phyloP scores from a whole-genome alignment of 2,797 vertebrate species.

The Fundulus diaphanus region DNA sequence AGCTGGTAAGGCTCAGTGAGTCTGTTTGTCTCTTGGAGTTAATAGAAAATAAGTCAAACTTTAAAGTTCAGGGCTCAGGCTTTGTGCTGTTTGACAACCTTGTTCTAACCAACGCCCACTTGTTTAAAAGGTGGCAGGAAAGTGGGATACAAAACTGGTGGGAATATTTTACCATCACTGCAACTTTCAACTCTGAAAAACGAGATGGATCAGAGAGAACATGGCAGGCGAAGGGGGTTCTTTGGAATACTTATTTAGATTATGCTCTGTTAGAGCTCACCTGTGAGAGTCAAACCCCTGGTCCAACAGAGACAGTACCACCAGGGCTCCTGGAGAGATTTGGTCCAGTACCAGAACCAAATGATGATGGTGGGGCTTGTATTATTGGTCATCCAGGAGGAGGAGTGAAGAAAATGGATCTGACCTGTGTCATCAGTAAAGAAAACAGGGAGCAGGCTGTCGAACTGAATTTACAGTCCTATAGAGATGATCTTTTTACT shows the following conservation, averaged over 20 bases:
- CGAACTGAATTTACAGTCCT: fast-evolving
- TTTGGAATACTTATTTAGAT: background rate
- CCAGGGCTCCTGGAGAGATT: constrained; percentile 37
- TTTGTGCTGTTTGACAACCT: constrained; percentile 40
- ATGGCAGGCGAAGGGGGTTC: fast-evolving
- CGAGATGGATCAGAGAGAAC: background rate
- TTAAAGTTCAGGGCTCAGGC: constrained; percentile 19
- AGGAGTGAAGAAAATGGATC: constrained; percentile 32
- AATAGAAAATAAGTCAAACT: no score
- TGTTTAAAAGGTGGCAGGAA: background rate
- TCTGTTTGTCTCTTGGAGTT: constrained; percentile 30
- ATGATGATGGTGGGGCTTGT: background rate
- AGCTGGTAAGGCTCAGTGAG: background rate
- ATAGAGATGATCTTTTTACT: no score
- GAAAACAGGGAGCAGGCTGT: background rate
- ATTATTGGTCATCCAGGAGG: constrained; percentile 40
- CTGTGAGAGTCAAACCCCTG: fast-evolving
- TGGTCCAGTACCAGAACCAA: background rate
- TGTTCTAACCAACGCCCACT: constrained; percentile 41
- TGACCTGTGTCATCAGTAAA: constrained; percentile 20
- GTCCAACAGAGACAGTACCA: background rate
- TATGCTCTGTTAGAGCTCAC: constrained; percentile 15
- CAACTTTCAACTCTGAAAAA: background rate
- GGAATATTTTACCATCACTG: fast-evolving
- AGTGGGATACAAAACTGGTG: fast-evolving